Percentiles rank a stretch among this genome's conserved stretches.
Evolutionary conservation across 2,113 vertebrate species (phyloP).

Genomic region (Mus pahari): DNA sequence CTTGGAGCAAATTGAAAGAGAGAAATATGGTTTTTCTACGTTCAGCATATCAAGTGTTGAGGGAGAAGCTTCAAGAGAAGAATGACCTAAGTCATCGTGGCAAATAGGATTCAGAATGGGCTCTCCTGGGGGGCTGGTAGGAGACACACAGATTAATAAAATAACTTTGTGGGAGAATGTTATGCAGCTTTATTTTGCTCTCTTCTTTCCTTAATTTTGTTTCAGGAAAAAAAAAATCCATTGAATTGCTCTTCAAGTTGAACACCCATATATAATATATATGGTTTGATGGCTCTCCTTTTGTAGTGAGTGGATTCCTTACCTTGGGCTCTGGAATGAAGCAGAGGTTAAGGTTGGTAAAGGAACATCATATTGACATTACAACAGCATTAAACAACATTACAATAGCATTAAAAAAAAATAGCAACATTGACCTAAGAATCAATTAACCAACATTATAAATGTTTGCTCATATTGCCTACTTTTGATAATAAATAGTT

Average conservation of each 20-base stretch:
- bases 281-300: background rate
- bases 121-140: fast-evolving
- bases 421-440: background rate
- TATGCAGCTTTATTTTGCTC: background rate
- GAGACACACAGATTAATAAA: background rate
- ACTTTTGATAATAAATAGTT: background rate
- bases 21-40: background rate
- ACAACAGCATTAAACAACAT: background rate
- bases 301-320: background rate
- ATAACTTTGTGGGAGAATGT: background rate
- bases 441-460: background rate
- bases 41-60: background rate
- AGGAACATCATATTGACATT: background rate
- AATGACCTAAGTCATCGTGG: background rate
- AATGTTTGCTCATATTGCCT: background rate
- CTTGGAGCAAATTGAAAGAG: background rate
- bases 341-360: fast-evolving
- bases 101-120: background rate
- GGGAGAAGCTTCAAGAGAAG: background rate
- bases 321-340: too few relatives aligned
- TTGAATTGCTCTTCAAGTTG: too few relatives aligned
- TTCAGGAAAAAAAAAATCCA: background rate
- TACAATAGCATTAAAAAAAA: too few relatives aligned
- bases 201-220: background rate
- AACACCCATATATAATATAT: background rate